Percentiles rank a stretch among this genome's conserved stretches.
Conservation (phyloP, 1,140 invertebrate species). For the Calycopis cecrops region DNA sequence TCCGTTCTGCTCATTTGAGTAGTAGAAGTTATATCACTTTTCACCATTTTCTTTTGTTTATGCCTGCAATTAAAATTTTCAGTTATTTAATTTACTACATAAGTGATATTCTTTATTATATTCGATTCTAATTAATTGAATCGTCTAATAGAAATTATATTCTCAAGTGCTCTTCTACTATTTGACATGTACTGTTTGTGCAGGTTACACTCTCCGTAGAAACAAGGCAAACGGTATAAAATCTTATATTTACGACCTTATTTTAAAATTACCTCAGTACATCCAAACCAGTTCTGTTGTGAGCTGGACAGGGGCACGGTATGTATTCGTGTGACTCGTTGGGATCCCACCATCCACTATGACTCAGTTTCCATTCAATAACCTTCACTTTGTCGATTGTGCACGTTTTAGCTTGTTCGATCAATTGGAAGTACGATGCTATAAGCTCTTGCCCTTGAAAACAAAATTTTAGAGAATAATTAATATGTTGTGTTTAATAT, state of each 20-base stretch:
- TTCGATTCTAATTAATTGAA: too few relatives aligned
- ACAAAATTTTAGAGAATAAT: too few relatives aligned
- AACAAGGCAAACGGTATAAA: too few relatives aligned
- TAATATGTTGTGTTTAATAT: too few relatives aligned
- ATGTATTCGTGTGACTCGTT: slow-evolving; percentile 40
- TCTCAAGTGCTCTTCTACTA: too few relatives aligned
- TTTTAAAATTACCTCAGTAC: slow-evolving; percentile 39
- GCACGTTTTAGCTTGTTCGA: slow-evolving; percentile 43
- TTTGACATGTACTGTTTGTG: too few relatives aligned
- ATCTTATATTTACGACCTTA: too few relatives aligned
- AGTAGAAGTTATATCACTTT: slow-evolving; percentile 20
- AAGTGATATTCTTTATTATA: too few relatives aligned
- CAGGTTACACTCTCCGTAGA: too few relatives aligned
- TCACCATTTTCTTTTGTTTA: slow-evolving; percentile 28
- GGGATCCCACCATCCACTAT: slow-evolving; percentile 46
- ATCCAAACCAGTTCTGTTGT: slow-evolving; percentile 55
- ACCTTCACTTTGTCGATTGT: slow-evolving; percentile 46
- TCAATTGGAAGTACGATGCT: slow-evolving; percentile 51
- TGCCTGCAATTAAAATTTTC: not conserved
- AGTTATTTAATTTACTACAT: too few relatives aligned
- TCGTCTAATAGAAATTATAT: too few relatives aligned
- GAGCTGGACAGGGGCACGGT: slow-evolving; percentile 45
- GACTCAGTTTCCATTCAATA: slow-evolving; percentile 59
- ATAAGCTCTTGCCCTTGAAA: slow-evolving; percentile 58
- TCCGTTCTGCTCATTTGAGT: slow-evolving; percentile 28